Evolutionary conservation across 2,113 vertebrate genomes (phyloP), one percentile per base, ranked within the genome.

Genomic region (Oryzias javanicus): DNA sequence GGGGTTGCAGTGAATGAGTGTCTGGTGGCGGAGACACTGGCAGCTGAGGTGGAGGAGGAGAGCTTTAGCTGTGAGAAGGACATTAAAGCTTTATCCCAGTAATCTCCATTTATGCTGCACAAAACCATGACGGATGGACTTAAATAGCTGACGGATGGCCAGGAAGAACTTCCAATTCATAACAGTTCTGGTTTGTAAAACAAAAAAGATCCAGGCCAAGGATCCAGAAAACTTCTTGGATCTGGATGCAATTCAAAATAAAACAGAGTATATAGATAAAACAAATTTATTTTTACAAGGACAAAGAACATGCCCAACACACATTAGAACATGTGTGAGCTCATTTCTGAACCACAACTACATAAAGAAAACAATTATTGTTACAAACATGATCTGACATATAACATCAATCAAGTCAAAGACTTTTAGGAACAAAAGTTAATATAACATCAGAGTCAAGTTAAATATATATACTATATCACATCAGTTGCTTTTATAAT

Each of bases 301-400:
- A n/a, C n/a, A n/a, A n/a, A n/a, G n/a, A n/a, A n/a, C n/a, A n/a
- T n/a, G n/a, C n/a, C n/a, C n/a, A n/a, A n/a, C n/a, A n/a, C n/a
- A 90, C 92, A 91, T 86, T 88, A 89, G 93, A 90, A 91, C 85
- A 85, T 80, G 89, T 90, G 35, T 35, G 35, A 10, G 91, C 62
- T 68, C 52, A 86, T 92, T 91, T 80, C 84, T 92, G 86, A 91
- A 46, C 27, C 20, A 46, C 14, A 63, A 42, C 57, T 46, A 67
- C 47, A 63, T 29, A 46, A 64, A 73, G 20, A 57, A 63, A 47
- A 10, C 6, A 16, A 14, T 35, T 52, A 45, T 51, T 77, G 46
- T 67, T 59, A 44, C 49, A 57, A 65, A 56, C 24, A 66, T 20
- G 42, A 61, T 47, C 57, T 61, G 14, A 57, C n/a, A 18, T 6